These are phyloP conservation scores for Nettapus auritus DNA, from an alignment of 2,113 vertebrate species.

Conservation along the genomic window DNA sequence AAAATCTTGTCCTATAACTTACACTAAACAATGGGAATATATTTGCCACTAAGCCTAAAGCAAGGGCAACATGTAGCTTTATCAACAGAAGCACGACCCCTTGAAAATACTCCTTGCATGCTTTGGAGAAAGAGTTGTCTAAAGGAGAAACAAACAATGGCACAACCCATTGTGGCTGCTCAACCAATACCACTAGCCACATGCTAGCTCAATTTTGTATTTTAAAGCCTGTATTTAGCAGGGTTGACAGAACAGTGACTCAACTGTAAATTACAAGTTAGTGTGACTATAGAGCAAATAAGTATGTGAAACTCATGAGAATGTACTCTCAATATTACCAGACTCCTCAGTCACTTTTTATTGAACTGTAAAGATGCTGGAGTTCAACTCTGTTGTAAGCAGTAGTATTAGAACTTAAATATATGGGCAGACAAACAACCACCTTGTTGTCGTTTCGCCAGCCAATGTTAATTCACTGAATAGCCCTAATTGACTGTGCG, in stretches of 20 bases:
- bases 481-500: rapidly evolving
- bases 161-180: neutral
- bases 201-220: neutral
- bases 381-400: neutral
- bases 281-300: neutral
- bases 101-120: neutral
- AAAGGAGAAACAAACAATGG: neutral
- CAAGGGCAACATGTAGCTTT: neutral
- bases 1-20: neutral
- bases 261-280: neutral
- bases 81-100: neutral
- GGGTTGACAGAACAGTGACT: constrained; percentile 36
- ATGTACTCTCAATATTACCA: neutral
- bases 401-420: neutral
- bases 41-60: neutral
- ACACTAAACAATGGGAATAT: neutral
- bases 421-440: neutral
- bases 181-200: neutral
- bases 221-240: constrained; percentile 4
- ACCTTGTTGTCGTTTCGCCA: neutral
- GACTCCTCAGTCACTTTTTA: neutral
- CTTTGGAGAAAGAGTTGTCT: neutral
- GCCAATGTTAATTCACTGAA: neutral
- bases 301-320: neutral
- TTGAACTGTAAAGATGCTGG: neutral